phyloP scores from a whole-genome alignment of 64 coral and sea anemone genomes.

The Dendronephthya gigantea region DNA sequence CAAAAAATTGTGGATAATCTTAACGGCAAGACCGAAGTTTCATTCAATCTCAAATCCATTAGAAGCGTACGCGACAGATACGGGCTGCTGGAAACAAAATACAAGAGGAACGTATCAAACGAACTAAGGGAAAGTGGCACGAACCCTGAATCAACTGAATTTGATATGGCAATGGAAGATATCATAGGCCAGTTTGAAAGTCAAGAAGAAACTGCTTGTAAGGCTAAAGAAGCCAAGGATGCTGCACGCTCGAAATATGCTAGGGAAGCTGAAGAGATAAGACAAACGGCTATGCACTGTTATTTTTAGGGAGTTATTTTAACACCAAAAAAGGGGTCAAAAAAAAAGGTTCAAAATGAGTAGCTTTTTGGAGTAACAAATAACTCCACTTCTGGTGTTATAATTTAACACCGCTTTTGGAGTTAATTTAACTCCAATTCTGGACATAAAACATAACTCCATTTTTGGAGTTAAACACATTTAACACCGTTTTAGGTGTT shows the following conservation, averaged over 20 bases:
- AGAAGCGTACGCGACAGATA: not conserved
- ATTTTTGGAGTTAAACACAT: too few species aligned
- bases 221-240: not conserved
- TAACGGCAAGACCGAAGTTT: not conserved
- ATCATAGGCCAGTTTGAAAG: not conserved
- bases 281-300: not conserved
- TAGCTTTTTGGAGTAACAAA: too few species aligned
- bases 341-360: too few species aligned
- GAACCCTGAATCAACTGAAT: not conserved
- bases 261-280: not conserved
- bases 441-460: too few species aligned
- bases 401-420: too few species aligned
- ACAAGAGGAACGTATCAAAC: not conserved
- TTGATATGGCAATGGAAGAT: not conserved
- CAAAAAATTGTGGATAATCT: not conserved
- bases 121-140: not conserved
- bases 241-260: not conserved
- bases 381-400: too few species aligned
- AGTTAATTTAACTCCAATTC: too few species aligned
- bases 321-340: too few species aligned
- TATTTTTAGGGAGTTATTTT: too few species aligned
- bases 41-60: not conserved
- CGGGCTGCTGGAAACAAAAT: not conserved
- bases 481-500: too few species aligned
- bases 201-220: not conserved